A percentile compares a stretch with the other conserved stretches of the same genome.
Conservation (phyloP, 2,888 invertebrate species). For the Lagria hirta region DNA sequence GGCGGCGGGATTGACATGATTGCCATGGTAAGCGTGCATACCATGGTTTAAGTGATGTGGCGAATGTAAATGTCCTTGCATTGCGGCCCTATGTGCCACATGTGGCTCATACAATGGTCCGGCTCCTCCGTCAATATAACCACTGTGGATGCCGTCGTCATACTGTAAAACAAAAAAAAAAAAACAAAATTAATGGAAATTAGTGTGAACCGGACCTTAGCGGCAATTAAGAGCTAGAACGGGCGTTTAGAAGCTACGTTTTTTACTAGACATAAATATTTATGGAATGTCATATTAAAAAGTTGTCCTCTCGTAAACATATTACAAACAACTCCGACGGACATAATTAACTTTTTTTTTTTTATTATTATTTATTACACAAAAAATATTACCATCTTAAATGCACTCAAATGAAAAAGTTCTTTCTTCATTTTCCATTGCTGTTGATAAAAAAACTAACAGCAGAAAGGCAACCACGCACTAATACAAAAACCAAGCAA, state of each 20-base stretch:
- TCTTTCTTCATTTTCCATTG: too few relatives aligned
- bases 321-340: constrained; percentile 33
- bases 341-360: constrained; percentile 30
- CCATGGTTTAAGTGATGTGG: constrained; percentile 79
- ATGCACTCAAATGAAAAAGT: too few relatives aligned
- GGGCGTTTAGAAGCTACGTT: constrained; percentile 13
- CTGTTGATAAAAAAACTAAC: too few relatives aligned
- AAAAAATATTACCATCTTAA: constrained; percentile 29
- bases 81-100: constrained; percentile 64
- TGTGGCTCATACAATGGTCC: constrained; percentile 74
- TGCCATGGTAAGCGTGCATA: constrained; percentile 80
- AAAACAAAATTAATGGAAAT: neutral
- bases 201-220: constrained; percentile 8
- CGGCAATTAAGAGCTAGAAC: constrained; percentile 9
- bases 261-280: constrained; percentile 23
- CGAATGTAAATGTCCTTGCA: constrained; percentile 73
- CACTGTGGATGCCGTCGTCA: constrained; percentile 90
- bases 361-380: constrained; percentile 30
- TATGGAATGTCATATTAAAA: constrained; percentile 21
- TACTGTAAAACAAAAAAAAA: constrained; percentile 64
- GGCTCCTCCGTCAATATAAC: constrained; percentile 81
- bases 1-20: constrained; percentile 65
- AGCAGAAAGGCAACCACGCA: too few relatives aligned
- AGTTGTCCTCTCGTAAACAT: constrained; percentile 29
- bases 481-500: too few relatives aligned